Conservation (phyloP, 2,113 vertebrate species). For the Bothrops jararaca region DNA sequence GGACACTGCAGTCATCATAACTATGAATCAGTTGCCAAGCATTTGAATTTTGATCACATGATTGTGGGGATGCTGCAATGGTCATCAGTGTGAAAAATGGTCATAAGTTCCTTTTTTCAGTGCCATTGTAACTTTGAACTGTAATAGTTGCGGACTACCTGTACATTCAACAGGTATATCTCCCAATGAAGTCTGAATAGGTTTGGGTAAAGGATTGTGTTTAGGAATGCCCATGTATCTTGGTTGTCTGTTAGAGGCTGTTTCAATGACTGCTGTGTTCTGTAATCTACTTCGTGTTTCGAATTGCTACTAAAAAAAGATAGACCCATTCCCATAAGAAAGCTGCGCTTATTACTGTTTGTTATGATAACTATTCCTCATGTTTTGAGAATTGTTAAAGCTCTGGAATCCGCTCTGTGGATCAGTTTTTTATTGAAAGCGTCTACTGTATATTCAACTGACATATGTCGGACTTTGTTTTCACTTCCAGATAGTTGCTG, state of each 20-base stretch:
- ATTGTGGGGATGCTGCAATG: background rate
- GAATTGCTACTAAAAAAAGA: background rate
- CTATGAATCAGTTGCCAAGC: background rate
- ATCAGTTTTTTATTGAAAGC: background rate
- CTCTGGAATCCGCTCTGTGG: background rate
- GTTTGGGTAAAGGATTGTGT: background rate
- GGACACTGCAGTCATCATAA: background rate
- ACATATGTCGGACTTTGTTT: background rate
- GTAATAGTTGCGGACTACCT: background rate
- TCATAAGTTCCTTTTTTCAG: background rate
- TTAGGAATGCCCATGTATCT: background rate
- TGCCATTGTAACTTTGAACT: background rate
- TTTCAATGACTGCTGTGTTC: background rate
- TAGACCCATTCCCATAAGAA: background rate
- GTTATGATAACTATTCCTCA: background rate
- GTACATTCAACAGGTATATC: background rate
- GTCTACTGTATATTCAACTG: background rate
- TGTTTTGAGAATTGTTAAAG: background rate
- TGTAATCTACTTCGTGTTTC: background rate
- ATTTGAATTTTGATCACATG: background rate
- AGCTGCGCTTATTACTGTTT: background rate
- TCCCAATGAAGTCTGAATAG: background rate
- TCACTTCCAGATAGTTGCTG: background rate
- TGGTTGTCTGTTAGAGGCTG: background rate
- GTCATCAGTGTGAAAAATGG: background rate